Evolutionary conservation across 35 echinoderm and acorn worm genomes (phyloP).

Genomic region (Apostichopus parvimensis): DNA sequence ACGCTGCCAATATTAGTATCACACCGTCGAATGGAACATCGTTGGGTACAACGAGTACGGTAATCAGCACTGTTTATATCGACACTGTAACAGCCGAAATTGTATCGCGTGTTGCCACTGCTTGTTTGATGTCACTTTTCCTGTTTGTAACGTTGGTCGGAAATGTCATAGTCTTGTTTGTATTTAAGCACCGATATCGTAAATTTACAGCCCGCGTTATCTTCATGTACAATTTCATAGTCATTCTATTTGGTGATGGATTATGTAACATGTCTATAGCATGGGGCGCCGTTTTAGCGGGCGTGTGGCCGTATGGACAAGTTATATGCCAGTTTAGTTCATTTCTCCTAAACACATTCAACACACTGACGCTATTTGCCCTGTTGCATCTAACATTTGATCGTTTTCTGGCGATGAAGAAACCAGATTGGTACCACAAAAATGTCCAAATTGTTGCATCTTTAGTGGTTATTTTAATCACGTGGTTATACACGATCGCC

Average conservation of each 20-base stretch:
- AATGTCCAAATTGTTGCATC: background rate
- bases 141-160: slow-evolving; percentile 28
- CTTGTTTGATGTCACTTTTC: slow-evolving; percentile 17
- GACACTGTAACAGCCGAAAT: slow-evolving; percentile 19
- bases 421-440: slow-evolving; percentile 24
- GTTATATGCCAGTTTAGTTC: slow-evolving; percentile 34
- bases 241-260: slow-evolving; percentile 18
- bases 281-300: slow-evolving; percentile 36
- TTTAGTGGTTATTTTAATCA: background rate
- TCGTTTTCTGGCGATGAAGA: slow-evolving; percentile 23
- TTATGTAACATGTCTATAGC: slow-evolving; percentile 23
- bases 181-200: slow-evolving; percentile 12
- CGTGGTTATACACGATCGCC: slow-evolving; percentile 12
- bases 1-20: background rate
- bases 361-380: slow-evolving; percentile 25
- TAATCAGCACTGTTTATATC: background rate
- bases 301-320: slow-evolving; percentile 29
- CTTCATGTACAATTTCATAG: slow-evolving; percentile 15
- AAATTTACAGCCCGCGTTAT: background rate
- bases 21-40: background rate
- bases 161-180: slow-evolving; percentile 4
- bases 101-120: slow-evolving; percentile 19
- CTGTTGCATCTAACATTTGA: slow-evolving; percentile 15
- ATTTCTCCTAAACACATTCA: slow-evolving; percentile 28
- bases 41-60: background rate